A percentile compares a stretch with the other conserved stretches of the same genome.
phyloP scores from a whole-genome alignment of 2,113 vertebrate species.

The Cathartes aura region DNA sequence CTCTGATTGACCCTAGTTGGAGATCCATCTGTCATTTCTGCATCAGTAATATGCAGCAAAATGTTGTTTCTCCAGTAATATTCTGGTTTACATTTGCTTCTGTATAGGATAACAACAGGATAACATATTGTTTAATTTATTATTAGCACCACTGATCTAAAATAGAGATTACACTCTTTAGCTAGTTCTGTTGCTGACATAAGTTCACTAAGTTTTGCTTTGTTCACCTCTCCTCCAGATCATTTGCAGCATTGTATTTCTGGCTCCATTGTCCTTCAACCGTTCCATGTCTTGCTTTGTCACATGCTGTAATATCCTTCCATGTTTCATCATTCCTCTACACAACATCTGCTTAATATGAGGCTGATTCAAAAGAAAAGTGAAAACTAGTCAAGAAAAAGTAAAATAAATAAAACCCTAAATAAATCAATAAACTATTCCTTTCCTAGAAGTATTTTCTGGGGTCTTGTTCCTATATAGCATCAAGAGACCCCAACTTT shows the following conservation, averaged over 20 bases:
- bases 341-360: not conserved
- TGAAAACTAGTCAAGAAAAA: not conserved
- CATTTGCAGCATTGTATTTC: not conserved
- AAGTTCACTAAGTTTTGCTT: not conserved
- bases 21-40: not conserved
- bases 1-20: not conserved
- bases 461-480: not conserved
- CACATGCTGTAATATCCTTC: not conserved
- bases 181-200: not conserved
- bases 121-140: not conserved
- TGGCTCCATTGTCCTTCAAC: not conserved
- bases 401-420: not conserved
- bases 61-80: not conserved
- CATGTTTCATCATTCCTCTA: not conserved
- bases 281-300: not conserved
- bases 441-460: not conserved
- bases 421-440: not conserved
- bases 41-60: not conserved
- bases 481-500: not conserved
- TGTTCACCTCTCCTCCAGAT: not conserved
- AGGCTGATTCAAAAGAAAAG: not conserved
- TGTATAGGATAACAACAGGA: not conserved
- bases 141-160: not conserved
- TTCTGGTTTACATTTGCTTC: not conserved
- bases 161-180: not conserved